Conservation (phyloP, 2,113 vertebrate genomes). For the Campylomormyrus numenius region DNA sequence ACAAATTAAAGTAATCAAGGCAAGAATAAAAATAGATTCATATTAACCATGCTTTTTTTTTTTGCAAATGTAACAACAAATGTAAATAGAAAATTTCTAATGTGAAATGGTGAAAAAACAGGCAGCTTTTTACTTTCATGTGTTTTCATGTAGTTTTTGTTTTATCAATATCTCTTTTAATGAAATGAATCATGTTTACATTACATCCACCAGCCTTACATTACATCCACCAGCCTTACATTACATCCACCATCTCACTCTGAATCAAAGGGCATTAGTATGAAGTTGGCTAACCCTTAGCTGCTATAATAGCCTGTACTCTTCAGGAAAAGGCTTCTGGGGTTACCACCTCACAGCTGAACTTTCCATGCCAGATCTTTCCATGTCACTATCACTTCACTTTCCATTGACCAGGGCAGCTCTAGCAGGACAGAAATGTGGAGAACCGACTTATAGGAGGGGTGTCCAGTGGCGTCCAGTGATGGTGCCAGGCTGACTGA, state of each 20-base stretch:
- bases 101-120: neutral
- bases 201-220: too few species aligned
- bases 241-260: neutral
- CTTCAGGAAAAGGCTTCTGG: neutral
- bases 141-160: neutral
- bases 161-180: neutral
- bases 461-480: neutral
- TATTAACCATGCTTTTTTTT: neutral
- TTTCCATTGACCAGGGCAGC: neutral
- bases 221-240: too few species aligned
- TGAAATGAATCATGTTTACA: neutral
- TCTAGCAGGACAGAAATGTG: neutral
- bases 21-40: neutral
- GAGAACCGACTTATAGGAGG: neutral
- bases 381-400: neutral
- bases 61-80: neutral
- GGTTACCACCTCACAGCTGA: neutral
- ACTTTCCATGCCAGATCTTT: neutral
- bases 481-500: neutral
- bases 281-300: neutral
- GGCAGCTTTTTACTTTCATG: neutral
- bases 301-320: neutral
- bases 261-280: neutral
- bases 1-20: constrained; percentile 3
- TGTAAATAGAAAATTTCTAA: neutral